A percentile compares a stretch with the other conserved stretches of the same genome.
Conservation (phyloP, 2,113 vertebrate genomes). For the Rhineura floridana region DNA sequence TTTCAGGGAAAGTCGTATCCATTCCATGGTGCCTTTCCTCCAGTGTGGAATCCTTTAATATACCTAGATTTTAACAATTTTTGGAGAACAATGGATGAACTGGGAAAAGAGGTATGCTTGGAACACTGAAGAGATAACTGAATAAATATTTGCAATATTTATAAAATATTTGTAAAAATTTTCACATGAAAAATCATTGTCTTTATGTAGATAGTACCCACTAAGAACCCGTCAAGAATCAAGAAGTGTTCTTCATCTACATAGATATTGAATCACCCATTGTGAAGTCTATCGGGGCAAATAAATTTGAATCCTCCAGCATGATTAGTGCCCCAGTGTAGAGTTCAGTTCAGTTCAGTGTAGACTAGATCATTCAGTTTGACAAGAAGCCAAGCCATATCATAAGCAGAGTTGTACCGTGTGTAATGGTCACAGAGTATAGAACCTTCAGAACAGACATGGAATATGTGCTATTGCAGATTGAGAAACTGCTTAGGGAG, state of each 20-base stretch:
- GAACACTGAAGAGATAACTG: background rate
- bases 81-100: constrained; percentile 80
- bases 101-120: constrained; percentile 81
- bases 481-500: too few relatives aligned
- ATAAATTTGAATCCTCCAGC: background rate
- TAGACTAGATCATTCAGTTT: too few relatives aligned
- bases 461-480: too few relatives aligned
- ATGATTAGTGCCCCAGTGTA: background rate
- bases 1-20: constrained; percentile 75
- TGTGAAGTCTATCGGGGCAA: background rate
- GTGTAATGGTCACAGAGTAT: too few relatives aligned
- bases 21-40: constrained; percentile 68
- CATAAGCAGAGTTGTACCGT: too few relatives aligned
- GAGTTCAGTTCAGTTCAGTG: too few relatives aligned
- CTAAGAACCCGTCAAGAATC: background rate
- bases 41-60: constrained; percentile 79
- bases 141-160: constrained; percentile 5
- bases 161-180: background rate
- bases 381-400: too few relatives aligned
- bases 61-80: constrained; percentile 83
- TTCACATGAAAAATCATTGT: background rate
- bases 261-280: background rate
- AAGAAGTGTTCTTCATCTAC: background rate
- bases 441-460: too few relatives aligned
- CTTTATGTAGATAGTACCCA: background rate